Evolutionary conservation across 2,797 vertebrate species (phyloP), one percentile per base, ranked within the genome.

Genomic region (Cryptoprocta ferox): DNA sequence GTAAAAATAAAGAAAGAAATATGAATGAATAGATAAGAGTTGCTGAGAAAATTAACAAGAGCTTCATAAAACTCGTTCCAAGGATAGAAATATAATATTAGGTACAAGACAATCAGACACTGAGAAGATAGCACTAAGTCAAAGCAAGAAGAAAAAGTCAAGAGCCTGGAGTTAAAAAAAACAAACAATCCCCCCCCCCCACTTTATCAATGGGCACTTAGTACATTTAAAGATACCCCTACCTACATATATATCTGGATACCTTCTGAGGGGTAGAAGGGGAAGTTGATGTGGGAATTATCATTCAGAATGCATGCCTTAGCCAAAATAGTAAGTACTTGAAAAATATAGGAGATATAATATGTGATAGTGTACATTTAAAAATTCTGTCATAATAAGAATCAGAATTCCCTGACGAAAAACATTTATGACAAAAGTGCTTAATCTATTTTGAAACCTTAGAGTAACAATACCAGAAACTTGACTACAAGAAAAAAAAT

Each of bases 371-470:
- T 5, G 13, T 92, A 86, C 76, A 93, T 75, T 91, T 80, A 70
- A 76, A 78, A 93, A 28, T 61, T 80, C 70, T 96, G 18, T 84
- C 1, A 89, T 37, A 8, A 28, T 70, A 76, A 21, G 63, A 97
- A 91, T 93, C 0, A 0, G 21, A 39, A 86, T 95, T 12, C 96
- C 42, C 42, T 56, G 37, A 97, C 97, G 14, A 0, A 93, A 32
- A 88, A 50, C 15, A 83, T 37, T 63, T 86, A 78, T 90, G 42
- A 6, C 85, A 98, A 56, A 68, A 18, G 24, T 21, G 73, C 89
- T 92, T 92, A 2, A 78, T 91, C 16, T 59, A 88, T 80, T 92
- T 71, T 78, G 86, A 50, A 93, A 53, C 84, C 93, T 50, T 95
- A 97, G 86, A 19, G 97, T 65, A 63, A 11, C 39, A 50, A 2